These are phyloP conservation scores for Coenonympha arcania DNA, from an alignment of 2,888 invertebrate genomes.

Conservation along the genomic window DNA sequence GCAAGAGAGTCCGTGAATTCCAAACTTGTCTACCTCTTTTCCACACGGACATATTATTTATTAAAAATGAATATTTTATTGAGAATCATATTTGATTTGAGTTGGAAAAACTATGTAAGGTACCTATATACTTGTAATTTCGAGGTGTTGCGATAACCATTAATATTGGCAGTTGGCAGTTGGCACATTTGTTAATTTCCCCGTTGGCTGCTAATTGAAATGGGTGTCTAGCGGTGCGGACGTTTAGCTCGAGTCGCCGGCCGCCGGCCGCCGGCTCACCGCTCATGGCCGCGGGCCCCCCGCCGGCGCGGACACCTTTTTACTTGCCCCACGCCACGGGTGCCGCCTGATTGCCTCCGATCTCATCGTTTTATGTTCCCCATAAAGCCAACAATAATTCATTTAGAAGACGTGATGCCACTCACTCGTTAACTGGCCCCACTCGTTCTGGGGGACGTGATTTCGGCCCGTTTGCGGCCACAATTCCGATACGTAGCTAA, in stretches of 20 bases:
- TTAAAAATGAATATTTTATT: too few relatives aligned
- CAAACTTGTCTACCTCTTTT: too few relatives aligned
- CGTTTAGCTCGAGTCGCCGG: constrained; percentile 59
- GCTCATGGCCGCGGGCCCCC: constrained; percentile 57
- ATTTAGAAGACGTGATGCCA: constrained; percentile 74
- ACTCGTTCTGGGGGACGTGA: constrained; percentile 49
- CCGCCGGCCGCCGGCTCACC: constrained; percentile 57
- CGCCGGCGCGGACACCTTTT: constrained; percentile 66
- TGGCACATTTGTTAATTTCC: constrained; percentile 48
- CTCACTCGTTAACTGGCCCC: constrained; percentile 69
- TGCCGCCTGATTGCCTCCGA: constrained; percentile 72
- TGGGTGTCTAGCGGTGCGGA: constrained; percentile 55
- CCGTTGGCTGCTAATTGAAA: constrained; percentile 70
- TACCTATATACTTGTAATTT: too few relatives aligned
- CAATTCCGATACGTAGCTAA: constrained; percentile 25
- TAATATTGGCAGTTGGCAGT: constrained; percentile 29
- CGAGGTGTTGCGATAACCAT: constrained; percentile 15
- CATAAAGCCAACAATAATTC: constrained; percentile 75
- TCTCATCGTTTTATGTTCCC: constrained; percentile 72
- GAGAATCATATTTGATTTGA: too few relatives aligned
- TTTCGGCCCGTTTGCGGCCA: constrained; percentile 31
- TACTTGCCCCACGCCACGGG: constrained; percentile 66
- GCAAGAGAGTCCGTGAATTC: too few relatives aligned
- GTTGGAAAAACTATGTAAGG: too few relatives aligned
- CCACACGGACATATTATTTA: too few relatives aligned